A percentile compares a stretch with the other conserved stretches of the same genome.
phyloP scores from a whole-genome alignment of 2,888 invertebrate genomes.

The Amphipyra berbera region DNA sequence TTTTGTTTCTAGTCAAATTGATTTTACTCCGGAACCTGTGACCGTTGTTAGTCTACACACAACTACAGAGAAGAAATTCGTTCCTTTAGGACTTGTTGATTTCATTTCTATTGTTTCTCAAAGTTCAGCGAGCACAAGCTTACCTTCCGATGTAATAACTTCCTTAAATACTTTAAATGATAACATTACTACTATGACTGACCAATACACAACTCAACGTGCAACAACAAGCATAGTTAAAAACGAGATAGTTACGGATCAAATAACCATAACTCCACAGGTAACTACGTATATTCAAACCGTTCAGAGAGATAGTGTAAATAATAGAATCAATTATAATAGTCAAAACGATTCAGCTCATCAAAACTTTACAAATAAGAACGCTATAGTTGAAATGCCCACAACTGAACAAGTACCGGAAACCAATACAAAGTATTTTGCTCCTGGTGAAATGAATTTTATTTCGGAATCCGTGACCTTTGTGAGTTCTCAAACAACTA shows the following conservation, averaged over 20 bases:
- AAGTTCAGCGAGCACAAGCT: neutral
- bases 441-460: neutral
- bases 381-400: neutral
- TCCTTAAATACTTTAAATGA: slow-evolving; percentile 8
- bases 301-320: neutral
- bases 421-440: neutral
- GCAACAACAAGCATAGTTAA: neutral
- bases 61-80: neutral
- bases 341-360: neutral
- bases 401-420: neutral
- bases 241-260: neutral
- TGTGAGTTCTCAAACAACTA: neutral
- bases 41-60: neutral
- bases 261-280: slow-evolving; percentile 6
- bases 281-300: neutral
- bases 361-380: neutral
- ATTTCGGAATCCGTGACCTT: neutral
- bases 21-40: neutral
- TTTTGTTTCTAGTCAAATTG: neutral
- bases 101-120: slow-evolving; percentile 18
- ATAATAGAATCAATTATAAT: neutral
- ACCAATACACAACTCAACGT: slow-evolving; percentile 1
- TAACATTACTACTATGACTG: neutral
- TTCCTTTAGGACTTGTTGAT: slow-evolving; percentile 14
- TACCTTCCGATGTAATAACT: slow-evolving; percentile 2